Evolutionary conservation across 2,888 invertebrate genomes (phyloP), one percentile per base, ranked within the genome.

Genomic region (Xylocampa areola): DNA sequence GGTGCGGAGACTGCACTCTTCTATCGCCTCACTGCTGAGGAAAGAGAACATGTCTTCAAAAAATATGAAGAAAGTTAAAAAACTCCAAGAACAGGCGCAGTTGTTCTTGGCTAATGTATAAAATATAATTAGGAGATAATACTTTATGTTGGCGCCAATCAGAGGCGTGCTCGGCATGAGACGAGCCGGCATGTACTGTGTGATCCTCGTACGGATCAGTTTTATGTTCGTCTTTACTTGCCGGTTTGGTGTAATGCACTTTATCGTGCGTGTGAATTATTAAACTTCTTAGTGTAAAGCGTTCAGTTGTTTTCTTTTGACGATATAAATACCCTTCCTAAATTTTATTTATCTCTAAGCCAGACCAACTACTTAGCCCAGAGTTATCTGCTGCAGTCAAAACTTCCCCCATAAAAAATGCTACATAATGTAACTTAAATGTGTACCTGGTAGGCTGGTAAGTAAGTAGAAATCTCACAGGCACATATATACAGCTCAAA

Each of bases 231-330:
- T 83, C 77, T 80, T 77, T 71, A 81, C 84, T 85, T 87, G 86
- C 86, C 87, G 86, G 81, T 77, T 82, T 81, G 83, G 81, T 86
- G 84, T 87, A 85, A 82, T 86, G 88, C 90, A 89, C 90, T 80
- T 81, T 68, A 85, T 77, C 77, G 91, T 91, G 91, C 91, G 82
- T 86, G 84, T 90, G 88, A 88, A 89, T 82, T 85, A 85, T 85
- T 88, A 77, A 87, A 89, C 87, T 88, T 87, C 87, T 90, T 91
- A 91, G 90, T 91, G 88, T 92, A 91, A 91, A 86, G 87, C 87
- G 87, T 82, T 52, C 5, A 17, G 25, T 71, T 66, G 60, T 67
- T 71, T 71, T 25, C 51, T 59, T 78, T 79, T 53, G 10, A 27
- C 14, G 32, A 10, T 13, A 0, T 14, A 21, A 5, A 35, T 10